Evolutionary conservation across 2,888 invertebrate species (phyloP), one percentile per base, ranked within the genome.

Genomic region (Trilocha varians): DNA sequence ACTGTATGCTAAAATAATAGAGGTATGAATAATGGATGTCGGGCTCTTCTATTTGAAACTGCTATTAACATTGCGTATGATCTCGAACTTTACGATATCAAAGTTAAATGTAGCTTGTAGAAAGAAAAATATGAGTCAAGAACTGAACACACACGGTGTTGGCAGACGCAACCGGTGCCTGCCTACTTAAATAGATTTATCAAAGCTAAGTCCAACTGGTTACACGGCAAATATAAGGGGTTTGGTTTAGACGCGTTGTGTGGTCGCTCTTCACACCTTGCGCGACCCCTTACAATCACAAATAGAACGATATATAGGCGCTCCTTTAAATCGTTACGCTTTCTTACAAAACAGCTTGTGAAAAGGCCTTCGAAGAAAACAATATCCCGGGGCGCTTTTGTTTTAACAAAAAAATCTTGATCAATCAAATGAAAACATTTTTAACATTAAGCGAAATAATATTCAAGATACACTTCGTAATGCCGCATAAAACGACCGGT

Each of bases 201-300:
- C 25, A 25, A 25, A 25, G 25, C 25, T 25, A 25, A 25, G 25
- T 25, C 25, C 25, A 11, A 25, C 25, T 25, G 6, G 25, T 25
- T 9, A 25, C 25, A 25, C 25, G 11, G 25, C 11, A 25, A 25
- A 25, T 11, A 25, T 11, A 25, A 3, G 25, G 25, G 25, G 25
- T 3, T 25, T 25, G 25, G 25, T 25, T 25, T 25, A 11, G 45
- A 44, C 65, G 49, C 43, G 50, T 59, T 63, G 65, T 65, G 65
- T 65, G 65, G 65, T 48, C 61, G 44, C 51, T 53, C 53, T 59
- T 64, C 56, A 64, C 64, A 64, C 64, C 46, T 45, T 41, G 45
- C 6, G 25, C 25, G 25, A 25, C 25, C 25, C 25, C 8, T 25
- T 25, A 6, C 6, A 9, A 25, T 25, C 6, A 25, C 25, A 25